Base-by-base conservation (phyloP, 2,113 vertebrate species). In the Lophius piscatorius region DNA sequence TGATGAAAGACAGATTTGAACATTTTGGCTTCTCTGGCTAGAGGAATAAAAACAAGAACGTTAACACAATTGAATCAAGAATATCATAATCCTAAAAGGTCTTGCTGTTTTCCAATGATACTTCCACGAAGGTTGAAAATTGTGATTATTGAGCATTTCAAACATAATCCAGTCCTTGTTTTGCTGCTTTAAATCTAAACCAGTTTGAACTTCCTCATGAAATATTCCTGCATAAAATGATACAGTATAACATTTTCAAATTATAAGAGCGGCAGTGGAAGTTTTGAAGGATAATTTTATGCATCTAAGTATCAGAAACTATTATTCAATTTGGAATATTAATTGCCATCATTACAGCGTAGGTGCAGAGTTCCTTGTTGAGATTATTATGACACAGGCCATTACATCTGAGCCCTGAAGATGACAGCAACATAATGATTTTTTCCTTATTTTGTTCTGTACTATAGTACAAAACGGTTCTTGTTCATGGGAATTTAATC, bases 31-130 rank as follows among this genome's bases (percentile, higher is more conserved):
- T 63, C 8, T 60, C 40, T 14, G 45, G 2, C 12, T 5, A 16
- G 1, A 41, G 7, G 7, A 21, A 9, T 23, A 46, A 72, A 52
- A 56, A 35, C 26, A 41, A 34, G 48, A 41, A 69, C 9, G 22
- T 35, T 47, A 0, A 17, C 2, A 16, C 9, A 31, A 31, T 31
- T 10, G 1, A 31, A 31, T 10, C 6, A 31, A 10, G 29, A 31
- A 31, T 31, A 10, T 10, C 11, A 31, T 7, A 6, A 31, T 31
- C 9, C 5, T 31, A 12, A 20, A 63, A 24, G 8, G 2, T 14
- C 10, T 8, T 22, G 20, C 2, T 6, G 6, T 18, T 23, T 2
- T 5, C 5, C 20, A 21, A 22, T 2, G 22, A 1, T 22, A 13
- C 2, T 20, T 20, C 18, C 17, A 41, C 4, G 4, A 13, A 21